These are phyloP conservation scores for Grammomys surdaster DNA, from an alignment of 2,113 vertebrate genomes.

Conservation along the genomic window DNA sequence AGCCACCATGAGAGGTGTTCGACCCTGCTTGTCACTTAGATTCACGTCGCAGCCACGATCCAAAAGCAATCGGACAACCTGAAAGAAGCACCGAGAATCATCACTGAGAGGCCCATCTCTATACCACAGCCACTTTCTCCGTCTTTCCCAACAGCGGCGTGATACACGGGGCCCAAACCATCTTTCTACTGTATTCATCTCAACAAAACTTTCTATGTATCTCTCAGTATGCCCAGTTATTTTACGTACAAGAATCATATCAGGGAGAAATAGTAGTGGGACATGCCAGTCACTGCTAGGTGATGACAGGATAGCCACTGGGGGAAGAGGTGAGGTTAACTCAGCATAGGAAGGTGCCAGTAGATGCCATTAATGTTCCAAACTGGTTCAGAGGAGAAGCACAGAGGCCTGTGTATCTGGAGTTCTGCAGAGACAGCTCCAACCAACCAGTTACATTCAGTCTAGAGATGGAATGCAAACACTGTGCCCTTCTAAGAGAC, in stretches of 20 bases:
- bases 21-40: constrained; percentile 95
- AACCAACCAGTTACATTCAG: background rate
- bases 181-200: background rate
- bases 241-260: background rate
- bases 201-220: background rate
- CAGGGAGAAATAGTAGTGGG: background rate
- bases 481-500: background rate
- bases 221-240: background rate
- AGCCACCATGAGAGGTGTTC: constrained; percentile 98
- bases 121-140: background rate
- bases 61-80: constrained; percentile 95
- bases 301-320: background rate
- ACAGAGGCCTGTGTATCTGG: no score
- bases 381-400: no score
- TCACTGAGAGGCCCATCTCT: background rate
- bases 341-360: accelerated
- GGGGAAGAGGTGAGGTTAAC: accelerated
- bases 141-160: background rate
- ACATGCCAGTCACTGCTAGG: background rate
- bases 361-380: accelerated
- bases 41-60: constrained; percentile 94
- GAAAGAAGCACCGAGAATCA: constrained; percentile 45
- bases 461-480: background rate
- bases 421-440: background rate
- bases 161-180: background rate